Base-by-base conservation (phyloP, 2,113 vertebrate species). In the Spermophilus dauricus region DNA sequence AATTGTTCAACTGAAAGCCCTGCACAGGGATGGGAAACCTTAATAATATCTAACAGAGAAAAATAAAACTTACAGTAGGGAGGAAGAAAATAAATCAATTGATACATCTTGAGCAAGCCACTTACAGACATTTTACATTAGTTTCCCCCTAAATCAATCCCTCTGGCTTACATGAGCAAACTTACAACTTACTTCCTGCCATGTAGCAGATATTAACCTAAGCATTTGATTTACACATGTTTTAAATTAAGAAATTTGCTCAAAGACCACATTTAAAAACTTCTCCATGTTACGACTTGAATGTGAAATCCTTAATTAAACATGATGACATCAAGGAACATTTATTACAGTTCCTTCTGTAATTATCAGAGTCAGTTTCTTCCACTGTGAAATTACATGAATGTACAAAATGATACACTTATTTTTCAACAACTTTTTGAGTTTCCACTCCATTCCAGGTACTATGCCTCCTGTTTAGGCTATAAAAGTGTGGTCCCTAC, bases 221-320 rank as follows among this genome's bases (percentile, higher is more conserved):
- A 58, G 8, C 91, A 88, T 89, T n/a, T 67, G 70, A 88, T 42
- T 17, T 82, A 91, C 39, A 34, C 26, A 58, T 30, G 80, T 56
- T 72, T 91, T 69, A 72, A 86, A 87, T 85, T 65, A 51, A 89
- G 73, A 11, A 53, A 89, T 39, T 78, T 73, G 83, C 42, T 73
- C 30, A 94, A 97, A 85, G 65, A 92, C 48, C n/a, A 87, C 73
- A 72, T 72, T 37, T 76, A 86, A 86, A 89, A 26, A 75, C 24
- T 63, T 94, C 86, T 91, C 34, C 4, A 37, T 53, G 65, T 84
- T 84, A 81, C 11, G 42, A 48, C 70, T 85, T 70, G 83, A 83
- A 91, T 22, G 53, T 72, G 42, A 86, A 88, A 80, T 45, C 63
- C 85, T 85, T 67, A 86, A 77, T 89, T 70, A 97, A 72, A 87